Evolutionary conservation across 2,113 vertebrate genomes (phyloP).

Genomic region (Rhea americana): DNA sequence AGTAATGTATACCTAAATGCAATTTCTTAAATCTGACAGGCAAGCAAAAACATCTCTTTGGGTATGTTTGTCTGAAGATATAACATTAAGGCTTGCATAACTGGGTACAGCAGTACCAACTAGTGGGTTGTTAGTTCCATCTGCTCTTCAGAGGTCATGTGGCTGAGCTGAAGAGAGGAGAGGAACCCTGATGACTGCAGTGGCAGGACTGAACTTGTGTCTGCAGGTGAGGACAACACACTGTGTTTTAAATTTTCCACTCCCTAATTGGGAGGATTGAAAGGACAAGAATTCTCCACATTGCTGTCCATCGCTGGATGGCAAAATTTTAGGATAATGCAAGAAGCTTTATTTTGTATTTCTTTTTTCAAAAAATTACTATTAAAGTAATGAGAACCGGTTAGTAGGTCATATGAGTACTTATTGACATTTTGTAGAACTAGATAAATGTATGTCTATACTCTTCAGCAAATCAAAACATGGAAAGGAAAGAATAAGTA

Average conservation of each 20-base stretch:
- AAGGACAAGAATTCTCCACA: not conserved
- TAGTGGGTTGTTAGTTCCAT: not conserved
- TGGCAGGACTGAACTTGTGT: not conserved
- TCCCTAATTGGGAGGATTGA: not conserved
- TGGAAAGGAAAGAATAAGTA: accelerated
- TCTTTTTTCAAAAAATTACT: not conserved
- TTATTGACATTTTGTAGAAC: not conserved
- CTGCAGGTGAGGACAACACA: not conserved
- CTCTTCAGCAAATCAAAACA: not conserved
- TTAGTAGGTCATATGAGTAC: not conserved
- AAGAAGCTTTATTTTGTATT: not conserved
- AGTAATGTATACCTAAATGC: not conserved
- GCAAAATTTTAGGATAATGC: not conserved
- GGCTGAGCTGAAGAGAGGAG: not conserved
- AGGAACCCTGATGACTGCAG: not conserved
- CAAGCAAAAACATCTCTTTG: not conserved
- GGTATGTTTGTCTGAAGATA: not conserved
- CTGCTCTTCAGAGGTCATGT: not conserved
- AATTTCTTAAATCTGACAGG: not conserved
- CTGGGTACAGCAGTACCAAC: accelerated
- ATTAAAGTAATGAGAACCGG: not conserved
- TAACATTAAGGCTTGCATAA: accelerated
- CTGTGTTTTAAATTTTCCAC: not conserved
- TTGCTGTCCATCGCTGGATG: not conserved
- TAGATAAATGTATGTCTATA: accelerated